These are phyloP conservation scores for Athene noctua DNA, from an alignment of 2,113 vertebrate genomes.

Conservation along the genomic window DNA sequence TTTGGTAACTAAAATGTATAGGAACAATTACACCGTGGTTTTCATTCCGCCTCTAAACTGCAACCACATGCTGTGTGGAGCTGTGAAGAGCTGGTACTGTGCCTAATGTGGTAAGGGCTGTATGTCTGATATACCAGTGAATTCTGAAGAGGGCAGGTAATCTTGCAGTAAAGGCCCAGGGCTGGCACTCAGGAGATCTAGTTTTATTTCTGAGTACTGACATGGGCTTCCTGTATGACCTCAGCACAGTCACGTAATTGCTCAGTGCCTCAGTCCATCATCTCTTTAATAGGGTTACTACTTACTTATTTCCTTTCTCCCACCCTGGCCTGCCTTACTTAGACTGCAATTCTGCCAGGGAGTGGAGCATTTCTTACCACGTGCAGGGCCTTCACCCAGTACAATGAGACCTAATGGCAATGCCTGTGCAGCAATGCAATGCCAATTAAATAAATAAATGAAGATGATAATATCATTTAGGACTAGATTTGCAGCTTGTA, in stretches of 20 bases:
- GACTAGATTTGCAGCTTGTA: neutral
- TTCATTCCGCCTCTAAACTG: neutral
- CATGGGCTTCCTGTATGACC: slow-evolving; percentile 55
- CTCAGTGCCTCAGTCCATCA: slow-evolving; percentile 38
- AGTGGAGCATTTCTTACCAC: slow-evolving; percentile 30
- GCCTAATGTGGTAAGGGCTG: neutral
- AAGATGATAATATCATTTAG: slow-evolving; percentile 11
- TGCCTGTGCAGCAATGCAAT: slow-evolving; percentile 22
- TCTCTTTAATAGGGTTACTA: slow-evolving; percentile 50
- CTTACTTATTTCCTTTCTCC: slow-evolving; percentile 62
- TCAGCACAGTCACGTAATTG: slow-evolving; percentile 55
- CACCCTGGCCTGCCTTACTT: slow-evolving; percentile 23
- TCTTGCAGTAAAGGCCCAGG: neutral
- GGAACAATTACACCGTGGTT: neutral
- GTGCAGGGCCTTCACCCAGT: slow-evolving; percentile 24
- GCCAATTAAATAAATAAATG: slow-evolving; percentile 50
- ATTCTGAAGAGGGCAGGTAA: neutral
- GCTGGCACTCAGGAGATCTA: neutral
- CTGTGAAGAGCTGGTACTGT: neutral
- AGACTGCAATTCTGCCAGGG: slow-evolving; percentile 39
- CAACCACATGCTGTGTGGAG: neutral
- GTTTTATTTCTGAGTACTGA: slow-evolving; percentile 21
- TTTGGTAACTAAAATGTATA: neutral
- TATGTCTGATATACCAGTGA: neutral
- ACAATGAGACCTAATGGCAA: slow-evolving; percentile 25